These are phyloP conservation scores for Otus scops DNA, from an alignment of 2,797 vertebrate species.

Conservation along the genomic window DNA sequence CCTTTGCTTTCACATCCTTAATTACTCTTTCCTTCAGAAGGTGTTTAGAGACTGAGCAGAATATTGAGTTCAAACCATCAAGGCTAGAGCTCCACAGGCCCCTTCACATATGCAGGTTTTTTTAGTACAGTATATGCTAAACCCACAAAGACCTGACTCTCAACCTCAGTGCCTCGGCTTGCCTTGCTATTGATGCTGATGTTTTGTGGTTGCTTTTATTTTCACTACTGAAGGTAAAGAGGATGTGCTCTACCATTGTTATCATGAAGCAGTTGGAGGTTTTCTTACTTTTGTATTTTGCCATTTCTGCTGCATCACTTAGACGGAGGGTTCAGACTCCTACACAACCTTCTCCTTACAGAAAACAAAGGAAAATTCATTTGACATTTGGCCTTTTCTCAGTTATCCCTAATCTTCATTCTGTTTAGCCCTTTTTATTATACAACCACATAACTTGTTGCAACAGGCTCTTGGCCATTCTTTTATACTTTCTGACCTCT, in stretches of 20 bases:
- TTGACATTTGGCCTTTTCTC: not conserved
- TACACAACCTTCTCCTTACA: not conserved
- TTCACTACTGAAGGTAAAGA: not conserved
- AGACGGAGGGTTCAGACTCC: not conserved
- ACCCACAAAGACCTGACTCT: not conserved
- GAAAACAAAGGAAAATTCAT: not conserved
- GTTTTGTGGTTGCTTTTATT: not conserved
- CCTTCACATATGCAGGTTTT: accelerated
- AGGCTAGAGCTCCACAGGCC: not conserved
- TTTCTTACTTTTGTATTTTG: not conserved
- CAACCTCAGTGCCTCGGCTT: not conserved
- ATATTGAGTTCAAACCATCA: not conserved
- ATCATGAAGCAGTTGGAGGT: not conserved
- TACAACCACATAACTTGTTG: not conserved
- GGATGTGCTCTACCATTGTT: not conserved
- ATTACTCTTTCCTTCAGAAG: not conserved
- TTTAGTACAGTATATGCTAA: not conserved
- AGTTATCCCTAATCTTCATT: not conserved
- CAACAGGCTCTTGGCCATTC: not conserved
- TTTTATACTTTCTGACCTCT: not conserved
- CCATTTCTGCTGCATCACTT: not conserved
- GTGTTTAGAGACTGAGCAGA: not conserved
- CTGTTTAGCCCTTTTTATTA: not conserved
- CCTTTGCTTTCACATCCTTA: not conserved
- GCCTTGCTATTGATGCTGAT: not conserved